Evolutionary conservation across 2,888 invertebrate genomes (phyloP), one percentile per base, ranked within the genome.

Genomic region (Agrotis ipsilon): DNA sequence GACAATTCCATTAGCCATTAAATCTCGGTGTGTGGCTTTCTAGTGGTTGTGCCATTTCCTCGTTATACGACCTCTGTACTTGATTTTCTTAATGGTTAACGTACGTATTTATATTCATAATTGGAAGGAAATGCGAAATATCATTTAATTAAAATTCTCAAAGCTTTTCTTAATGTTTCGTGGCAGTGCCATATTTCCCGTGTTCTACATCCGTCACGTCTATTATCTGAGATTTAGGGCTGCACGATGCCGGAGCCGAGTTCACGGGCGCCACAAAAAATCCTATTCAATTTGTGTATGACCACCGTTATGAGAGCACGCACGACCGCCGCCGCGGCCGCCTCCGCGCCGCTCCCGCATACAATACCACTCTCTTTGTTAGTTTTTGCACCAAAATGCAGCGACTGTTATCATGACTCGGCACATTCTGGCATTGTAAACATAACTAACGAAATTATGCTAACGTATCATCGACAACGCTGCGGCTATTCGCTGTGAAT

Each of bases 311-410:
- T 78, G 74, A 76, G 84, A 88, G 90, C 90, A 92, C 94, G 94
- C 94, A 94, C 94, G 93, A 92, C 75, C 88, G 87, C 84, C 87
- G 87, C 83, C 85, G 82, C 73, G 80, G 45, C 59, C 82, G 83
- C 81, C 88, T 86, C 82, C 87, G 83, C 82, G 83, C 82, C 86
- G 83, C 80, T 80, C 79, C 83, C 84, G 78, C 81, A 82, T 64
- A 81, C 89, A 89, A 90, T 86, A 86, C 84, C 79, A 80, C 70
- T 72, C 72, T 82, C 88, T 90, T 90, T 90, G 86, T 88, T 80
- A 88, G 88, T 94, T 95, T 95, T 95, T 95, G 93, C 94, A 94
- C 86, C 89, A 84, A 92, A 92, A 92, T 95, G 94, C 94, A 94
- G 88, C 92, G 87, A 88, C 90, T 88, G 87, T 86, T 87, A 86